phyloP scores from a whole-genome alignment of 2,888 invertebrate species.

The Phalangium opilio region DNA sequence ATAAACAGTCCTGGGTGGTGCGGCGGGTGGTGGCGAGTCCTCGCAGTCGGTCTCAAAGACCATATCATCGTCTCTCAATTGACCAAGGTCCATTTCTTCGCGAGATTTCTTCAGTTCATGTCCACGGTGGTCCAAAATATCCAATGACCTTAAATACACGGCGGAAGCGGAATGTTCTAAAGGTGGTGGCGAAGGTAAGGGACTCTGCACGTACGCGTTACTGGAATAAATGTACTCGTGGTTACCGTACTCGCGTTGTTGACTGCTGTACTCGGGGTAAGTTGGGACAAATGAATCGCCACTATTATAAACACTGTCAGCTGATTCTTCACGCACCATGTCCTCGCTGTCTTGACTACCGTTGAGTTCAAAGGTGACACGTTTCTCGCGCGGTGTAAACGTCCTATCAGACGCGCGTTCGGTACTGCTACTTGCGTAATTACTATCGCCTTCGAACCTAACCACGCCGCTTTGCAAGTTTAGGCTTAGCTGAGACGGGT shows the following conservation, averaged over 20 bases:
- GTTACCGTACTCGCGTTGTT: constrained; percentile 17
- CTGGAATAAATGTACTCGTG: constrained; percentile 15
- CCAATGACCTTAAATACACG: constrained; percentile 7
- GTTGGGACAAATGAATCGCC: constrained; percentile 18
- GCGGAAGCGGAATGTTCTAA: constrained; percentile 16
- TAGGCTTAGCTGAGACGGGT: constrained; percentile 10
- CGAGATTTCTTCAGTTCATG: not conserved
- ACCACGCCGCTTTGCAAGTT: constrained; percentile 10
- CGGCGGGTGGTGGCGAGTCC: too few species aligned
- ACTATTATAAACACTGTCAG: constrained; percentile 15
- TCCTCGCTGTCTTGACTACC: constrained; percentile 11
- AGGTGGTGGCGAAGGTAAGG: constrained; percentile 14
- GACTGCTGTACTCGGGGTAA: constrained; percentile 18
- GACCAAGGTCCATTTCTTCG: too few species aligned
- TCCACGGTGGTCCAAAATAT: not conserved
- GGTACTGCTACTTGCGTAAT: constrained; percentile 15
- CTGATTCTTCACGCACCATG: constrained; percentile 15
- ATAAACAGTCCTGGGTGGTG: too few species aligned
- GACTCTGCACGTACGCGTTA: constrained; percentile 14
- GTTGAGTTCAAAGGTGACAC: constrained; percentile 17
- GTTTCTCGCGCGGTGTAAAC: constrained; percentile 17
- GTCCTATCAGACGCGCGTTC: constrained; percentile 14
- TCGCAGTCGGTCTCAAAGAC: too few species aligned
- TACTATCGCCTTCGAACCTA: constrained; percentile 9
- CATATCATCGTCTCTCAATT: too few species aligned